A percentile compares a stretch with the other conserved stretches of the same genome.
Evolutionary conservation across 2,797 vertebrate genomes (phyloP).

Genomic region (Steatocranus sp.): DNA sequence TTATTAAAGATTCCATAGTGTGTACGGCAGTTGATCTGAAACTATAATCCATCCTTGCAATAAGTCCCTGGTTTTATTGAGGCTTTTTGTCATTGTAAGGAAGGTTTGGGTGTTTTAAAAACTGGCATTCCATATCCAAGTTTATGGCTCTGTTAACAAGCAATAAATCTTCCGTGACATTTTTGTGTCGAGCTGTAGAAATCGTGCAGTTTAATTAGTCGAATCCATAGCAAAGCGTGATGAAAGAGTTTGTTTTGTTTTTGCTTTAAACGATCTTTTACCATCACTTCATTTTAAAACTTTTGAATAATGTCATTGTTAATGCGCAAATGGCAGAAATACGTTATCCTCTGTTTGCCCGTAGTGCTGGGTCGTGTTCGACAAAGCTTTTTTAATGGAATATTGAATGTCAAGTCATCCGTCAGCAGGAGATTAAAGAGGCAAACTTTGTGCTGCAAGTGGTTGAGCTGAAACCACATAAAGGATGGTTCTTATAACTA

Average conservation of each 20-base stretch:
- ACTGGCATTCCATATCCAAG: constrained; percentile 26
- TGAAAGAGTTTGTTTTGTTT: not conserved
- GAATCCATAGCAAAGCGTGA: not conserved
- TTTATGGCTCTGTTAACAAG: constrained; percentile 35
- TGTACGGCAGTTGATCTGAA: constrained; percentile 38
- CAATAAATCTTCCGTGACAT: constrained; percentile 49
- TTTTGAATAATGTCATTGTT: not conserved
- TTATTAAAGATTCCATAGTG: constrained; percentile 76
- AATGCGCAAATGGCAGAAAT: not conserved
- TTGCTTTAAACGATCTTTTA: not conserved
- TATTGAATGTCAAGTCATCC: constrained; percentile 39
- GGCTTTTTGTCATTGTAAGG: constrained; percentile 26
- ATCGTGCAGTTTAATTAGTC: constrained; percentile 24
- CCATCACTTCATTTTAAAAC: constrained; percentile 23
- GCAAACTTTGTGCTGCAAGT: constrained; percentile 21
- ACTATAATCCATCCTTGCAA: constrained; percentile 46
- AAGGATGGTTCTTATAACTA: constrained; percentile 2
- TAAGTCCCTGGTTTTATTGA: constrained; percentile 54
- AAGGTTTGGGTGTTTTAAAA: constrained; percentile 36
- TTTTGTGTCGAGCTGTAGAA: constrained; percentile 14
- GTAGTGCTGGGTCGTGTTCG: not conserved
- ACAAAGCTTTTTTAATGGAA: constrained; percentile 31
- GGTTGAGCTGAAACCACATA: constrained; percentile 14
- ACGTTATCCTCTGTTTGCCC: not conserved
- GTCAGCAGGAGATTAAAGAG: constrained; percentile 48